phyloP scores from a whole-genome alignment of 2,888 invertebrate species.

The Halictus ligatus region DNA sequence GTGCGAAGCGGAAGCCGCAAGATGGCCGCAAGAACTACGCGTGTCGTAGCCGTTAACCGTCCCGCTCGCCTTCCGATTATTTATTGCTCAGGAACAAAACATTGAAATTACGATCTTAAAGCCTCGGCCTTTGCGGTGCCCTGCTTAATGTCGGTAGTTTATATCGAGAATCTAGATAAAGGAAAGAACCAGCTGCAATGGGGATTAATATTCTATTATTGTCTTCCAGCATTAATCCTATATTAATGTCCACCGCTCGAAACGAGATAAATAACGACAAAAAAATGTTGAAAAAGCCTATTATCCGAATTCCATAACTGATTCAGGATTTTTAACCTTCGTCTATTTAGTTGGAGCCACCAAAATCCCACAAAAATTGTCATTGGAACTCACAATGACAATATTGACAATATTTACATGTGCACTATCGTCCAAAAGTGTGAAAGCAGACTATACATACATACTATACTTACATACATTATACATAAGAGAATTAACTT shows the following conservation, averaged over 20 bases:
- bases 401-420: too few species aligned
- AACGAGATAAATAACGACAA: not conserved
- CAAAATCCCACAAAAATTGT: too few species aligned
- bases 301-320: too few species aligned
- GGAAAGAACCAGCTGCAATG: not conserved
- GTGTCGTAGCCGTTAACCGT: constrained; percentile 3
- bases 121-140: not conserved
- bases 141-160: constrained; percentile 17
- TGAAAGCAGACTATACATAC: too few species aligned
- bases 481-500: too few species aligned
- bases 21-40: not conserved
- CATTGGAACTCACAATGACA: too few species aligned
- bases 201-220: constrained; percentile 8
- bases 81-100: constrained; percentile 9
- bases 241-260: not conserved
- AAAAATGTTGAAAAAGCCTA: too few species aligned
- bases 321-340: too few species aligned
- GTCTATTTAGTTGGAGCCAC: too few species aligned
- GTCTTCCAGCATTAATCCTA: not conserved
- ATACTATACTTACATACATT: too few species aligned
- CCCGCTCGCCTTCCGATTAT: not conserved
- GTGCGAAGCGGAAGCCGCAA: not conserved
- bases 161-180: not conserved
- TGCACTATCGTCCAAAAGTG: too few species aligned
- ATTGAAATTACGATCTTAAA: constrained; percentile 17